Evolutionary conservation across 2,888 invertebrate genomes (phyloP).

Genomic region (Macropis europaea): DNA sequence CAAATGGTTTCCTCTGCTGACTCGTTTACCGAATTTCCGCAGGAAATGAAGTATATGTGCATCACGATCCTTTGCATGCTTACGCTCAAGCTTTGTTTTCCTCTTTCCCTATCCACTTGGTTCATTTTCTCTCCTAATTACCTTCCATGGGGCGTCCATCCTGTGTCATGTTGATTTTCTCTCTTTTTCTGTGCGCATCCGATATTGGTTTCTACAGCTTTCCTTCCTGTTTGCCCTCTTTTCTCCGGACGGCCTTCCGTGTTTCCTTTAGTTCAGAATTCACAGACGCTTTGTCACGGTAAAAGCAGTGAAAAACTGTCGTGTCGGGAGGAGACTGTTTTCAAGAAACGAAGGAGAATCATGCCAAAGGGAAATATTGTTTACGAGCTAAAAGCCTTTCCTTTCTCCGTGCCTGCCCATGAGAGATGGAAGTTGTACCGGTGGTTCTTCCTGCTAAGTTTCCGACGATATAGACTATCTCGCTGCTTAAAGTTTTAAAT

Average conservation of each 20-base stretch:
- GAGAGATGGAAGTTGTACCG: conserved; percentile 6
- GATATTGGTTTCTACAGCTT: background rate
- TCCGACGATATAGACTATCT: conserved; percentile 2
- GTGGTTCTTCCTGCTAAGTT: background rate
- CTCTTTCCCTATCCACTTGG: background rate
- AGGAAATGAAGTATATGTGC: conserved; percentile 19
- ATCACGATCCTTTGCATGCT: conserved; percentile 4
- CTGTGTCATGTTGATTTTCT: background rate
- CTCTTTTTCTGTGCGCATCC: background rate
- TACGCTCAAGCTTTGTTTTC: background rate
- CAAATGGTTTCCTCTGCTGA: conserved; percentile 23
- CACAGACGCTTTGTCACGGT: conserved; percentile 4
- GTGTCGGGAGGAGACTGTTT: background rate
- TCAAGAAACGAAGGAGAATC: conserved; percentile 17
- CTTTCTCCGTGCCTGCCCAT: background rate
- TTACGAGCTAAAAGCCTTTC: conserved; percentile 27
- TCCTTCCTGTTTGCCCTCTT: background rate
- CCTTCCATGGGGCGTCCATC: background rate
- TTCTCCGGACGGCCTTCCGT: background rate
- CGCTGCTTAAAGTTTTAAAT: conserved; percentile 37
- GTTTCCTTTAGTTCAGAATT: background rate
- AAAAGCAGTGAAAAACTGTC: conserved; percentile 8
- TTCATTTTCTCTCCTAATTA: background rate
- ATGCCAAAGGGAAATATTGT: conserved; percentile 44
- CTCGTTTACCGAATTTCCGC: conserved; percentile 34